Percentiles rank a stretch among this genome's conserved stretches.
Evolutionary conservation across 2,797 vertebrate genomes (phyloP).

Genomic region (Notoglanidium macrostoma): DNA sequence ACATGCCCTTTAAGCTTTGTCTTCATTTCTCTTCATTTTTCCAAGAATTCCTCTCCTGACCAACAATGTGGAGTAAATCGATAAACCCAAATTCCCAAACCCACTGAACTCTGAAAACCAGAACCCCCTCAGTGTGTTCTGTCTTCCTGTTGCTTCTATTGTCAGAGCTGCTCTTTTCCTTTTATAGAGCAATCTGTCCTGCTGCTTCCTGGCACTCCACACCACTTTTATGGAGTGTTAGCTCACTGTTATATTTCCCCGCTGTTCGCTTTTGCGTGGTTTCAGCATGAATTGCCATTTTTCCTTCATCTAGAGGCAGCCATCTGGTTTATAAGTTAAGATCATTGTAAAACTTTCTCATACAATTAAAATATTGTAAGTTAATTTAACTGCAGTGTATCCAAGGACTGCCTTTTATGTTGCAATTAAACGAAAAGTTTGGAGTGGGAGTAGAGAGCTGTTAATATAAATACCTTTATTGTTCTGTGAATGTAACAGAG

Average conservation of each 20-base stretch:
- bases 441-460: slow-evolving; percentile 6
- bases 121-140: slow-evolving; percentile 42
- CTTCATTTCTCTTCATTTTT: background rate
- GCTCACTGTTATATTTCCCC: slow-evolving; percentile 59
- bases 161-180: slow-evolving; percentile 50
- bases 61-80: slow-evolving; percentile 52
- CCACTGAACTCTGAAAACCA: slow-evolving; percentile 43
- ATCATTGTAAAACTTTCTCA: slow-evolving; percentile 68
- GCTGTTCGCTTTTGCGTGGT: slow-evolving; percentile 52
- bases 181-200: slow-evolving; percentile 59
- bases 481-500: slow-evolving; percentile 44
- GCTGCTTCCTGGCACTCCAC: slow-evolving; percentile 55
- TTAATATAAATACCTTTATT: slow-evolving; percentile 53
- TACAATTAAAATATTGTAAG: slow-evolving; percentile 37
- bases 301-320: slow-evolving; percentile 52
- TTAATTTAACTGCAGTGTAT: background rate
- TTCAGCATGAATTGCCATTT: slow-evolving; percentile 55
- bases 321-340: slow-evolving; percentile 66
- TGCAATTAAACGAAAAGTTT: background rate
- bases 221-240: slow-evolving; percentile 60
- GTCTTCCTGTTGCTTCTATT: slow-evolving; percentile 35
- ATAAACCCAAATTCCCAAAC: slow-evolving; percentile 31
- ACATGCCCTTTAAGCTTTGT: background rate
- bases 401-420: background rate
- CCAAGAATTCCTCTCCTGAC: slow-evolving; percentile 30